These are phyloP conservation scores for Ardeotis arabs DNA, from an alignment of 2,113 vertebrate species.

Conservation along the genomic window DNA sequence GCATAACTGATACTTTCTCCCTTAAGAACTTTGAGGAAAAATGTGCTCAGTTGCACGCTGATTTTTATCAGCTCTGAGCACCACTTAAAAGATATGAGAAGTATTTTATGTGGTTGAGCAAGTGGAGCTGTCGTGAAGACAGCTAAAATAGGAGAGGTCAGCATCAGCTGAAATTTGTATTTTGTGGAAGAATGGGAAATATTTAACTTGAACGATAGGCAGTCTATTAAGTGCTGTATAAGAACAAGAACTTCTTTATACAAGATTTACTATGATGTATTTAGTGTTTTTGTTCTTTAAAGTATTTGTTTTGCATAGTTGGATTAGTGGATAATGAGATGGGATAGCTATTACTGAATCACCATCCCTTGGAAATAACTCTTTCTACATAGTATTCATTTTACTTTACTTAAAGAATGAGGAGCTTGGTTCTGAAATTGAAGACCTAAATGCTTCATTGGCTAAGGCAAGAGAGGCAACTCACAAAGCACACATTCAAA, in stretches of 20 bases:
- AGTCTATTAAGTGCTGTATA: not conserved
- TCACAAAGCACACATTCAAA: constrained; percentile 84
- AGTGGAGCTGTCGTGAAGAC: not conserved
- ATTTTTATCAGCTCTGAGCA: constrained; percentile 30
- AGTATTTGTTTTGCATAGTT: not conserved
- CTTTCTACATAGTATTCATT: not conserved
- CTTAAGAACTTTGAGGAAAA: not conserved
- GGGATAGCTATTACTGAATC: not conserved
- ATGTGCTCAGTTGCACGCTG: not conserved
- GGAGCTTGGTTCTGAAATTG: constrained; percentile 86
- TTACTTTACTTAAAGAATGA: constrained; percentile 78
- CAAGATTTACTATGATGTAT: not conserved
- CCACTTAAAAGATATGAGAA: not conserved
- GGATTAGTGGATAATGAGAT: not conserved
- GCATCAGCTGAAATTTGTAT: not conserved
- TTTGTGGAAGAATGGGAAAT: not conserved
- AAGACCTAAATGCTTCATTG: constrained; percentile 82
- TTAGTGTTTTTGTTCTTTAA: not conserved
- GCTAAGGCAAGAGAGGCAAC: constrained; percentile 82
- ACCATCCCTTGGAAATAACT: not conserved
- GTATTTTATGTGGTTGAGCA: not conserved
- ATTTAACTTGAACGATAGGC: not conserved
- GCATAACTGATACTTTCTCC: not conserved
- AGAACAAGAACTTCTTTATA: not conserved
- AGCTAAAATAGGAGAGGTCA: not conserved